These are phyloP conservation scores for Chouioia cunea DNA, from an alignment of 2,888 invertebrate species.

Conservation along the genomic window DNA sequence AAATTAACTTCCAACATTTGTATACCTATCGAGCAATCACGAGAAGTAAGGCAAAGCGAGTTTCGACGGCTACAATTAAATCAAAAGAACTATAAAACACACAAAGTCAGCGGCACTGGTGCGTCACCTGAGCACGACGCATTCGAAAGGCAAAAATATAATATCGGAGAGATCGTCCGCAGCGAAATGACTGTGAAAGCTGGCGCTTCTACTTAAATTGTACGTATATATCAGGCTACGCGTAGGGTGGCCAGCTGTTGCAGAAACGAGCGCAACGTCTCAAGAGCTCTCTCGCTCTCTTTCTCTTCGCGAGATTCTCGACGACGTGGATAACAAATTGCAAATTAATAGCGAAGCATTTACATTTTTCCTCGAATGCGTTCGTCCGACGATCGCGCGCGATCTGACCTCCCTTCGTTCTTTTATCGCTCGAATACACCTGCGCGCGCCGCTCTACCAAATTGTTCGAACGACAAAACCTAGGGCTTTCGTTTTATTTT, in stretches of 20 bases:
- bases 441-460: not conserved
- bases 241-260: conserved; percentile 56
- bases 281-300: not conserved
- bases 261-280: conserved; percentile 24
- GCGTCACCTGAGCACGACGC: not conserved
- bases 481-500: no score
- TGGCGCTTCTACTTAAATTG: conserved; percentile 41
- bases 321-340: conserved; percentile 48
- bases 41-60: no score
- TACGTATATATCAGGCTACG: conserved; percentile 43
- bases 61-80: no score
- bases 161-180: conserved; percentile 34
- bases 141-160: conserved; percentile 26
- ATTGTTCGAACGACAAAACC: no score
- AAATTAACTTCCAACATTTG: no score
- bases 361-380: no score
- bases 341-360: conserved; percentile 60
- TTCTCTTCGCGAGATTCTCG: no score
- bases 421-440: not conserved
- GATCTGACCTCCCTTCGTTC: no score
- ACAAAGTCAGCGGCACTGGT: not conserved
- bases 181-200: conserved; percentile 43
- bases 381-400: conserved; percentile 22
- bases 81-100: no score
- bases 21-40: no score